These are phyloP conservation scores for Ametastegia equiseti DNA, from an alignment of 2,888 invertebrate genomes.

Conservation along the genomic window DNA sequence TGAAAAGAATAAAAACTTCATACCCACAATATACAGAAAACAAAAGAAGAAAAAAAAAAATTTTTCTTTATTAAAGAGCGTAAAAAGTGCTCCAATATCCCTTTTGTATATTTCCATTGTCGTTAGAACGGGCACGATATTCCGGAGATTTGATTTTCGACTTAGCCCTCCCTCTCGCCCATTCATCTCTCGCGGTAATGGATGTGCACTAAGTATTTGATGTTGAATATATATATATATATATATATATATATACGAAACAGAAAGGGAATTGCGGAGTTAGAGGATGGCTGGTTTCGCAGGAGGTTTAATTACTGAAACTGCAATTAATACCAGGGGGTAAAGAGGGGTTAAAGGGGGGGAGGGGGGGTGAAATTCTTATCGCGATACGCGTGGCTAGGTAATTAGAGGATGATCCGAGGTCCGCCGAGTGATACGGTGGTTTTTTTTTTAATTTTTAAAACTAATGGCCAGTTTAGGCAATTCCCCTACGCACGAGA, in stretches of 20 bases:
- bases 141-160: neutral
- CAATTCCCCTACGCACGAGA: neutral
- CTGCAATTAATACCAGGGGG: slow-evolving; percentile 21
- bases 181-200: neutral
- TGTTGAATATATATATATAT: neutral
- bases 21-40: no score
- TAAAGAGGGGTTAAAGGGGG: no score
- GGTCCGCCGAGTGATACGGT: slow-evolving; percentile 6
- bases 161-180: neutral
- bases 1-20: no score
- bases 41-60: no score
- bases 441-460: slow-evolving; percentile 39
- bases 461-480: slow-evolving; percentile 32
- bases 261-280: neutral
- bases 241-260: neutral
- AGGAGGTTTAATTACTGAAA: slow-evolving; percentile 26
- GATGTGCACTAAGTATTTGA: neutral
- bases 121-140: neutral
- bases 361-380: no score
- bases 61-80: neutral
- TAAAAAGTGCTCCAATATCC: neutral
- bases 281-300: neutral
- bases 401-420: slow-evolving; percentile 25
- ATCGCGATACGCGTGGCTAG: slow-evolving; percentile 1
- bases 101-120: neutral